These are phyloP conservation scores for Squalus acanthias DNA, from an alignment of 2,797 vertebrate species.

Conservation along the genomic window DNA sequence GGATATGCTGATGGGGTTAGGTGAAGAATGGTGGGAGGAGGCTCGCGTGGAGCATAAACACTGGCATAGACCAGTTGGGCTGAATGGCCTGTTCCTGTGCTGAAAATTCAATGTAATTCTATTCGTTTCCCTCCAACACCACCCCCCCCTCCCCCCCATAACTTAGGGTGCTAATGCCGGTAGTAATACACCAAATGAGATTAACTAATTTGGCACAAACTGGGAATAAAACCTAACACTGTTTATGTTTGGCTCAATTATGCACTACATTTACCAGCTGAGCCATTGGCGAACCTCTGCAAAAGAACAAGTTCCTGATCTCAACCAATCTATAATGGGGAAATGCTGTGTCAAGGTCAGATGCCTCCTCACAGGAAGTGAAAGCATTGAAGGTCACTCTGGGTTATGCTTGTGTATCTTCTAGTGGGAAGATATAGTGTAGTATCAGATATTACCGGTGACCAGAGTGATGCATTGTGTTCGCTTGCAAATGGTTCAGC, in stretches of 20 bases:
- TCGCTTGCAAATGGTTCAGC: too few species aligned
- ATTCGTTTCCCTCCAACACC: neutral
- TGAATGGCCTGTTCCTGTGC: neutral
- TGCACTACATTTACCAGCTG: neutral
- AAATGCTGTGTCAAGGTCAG: neutral
- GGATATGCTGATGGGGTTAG: neutral
- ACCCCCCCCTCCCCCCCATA: neutral
- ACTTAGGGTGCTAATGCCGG: neutral
- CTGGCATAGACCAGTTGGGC: neutral
- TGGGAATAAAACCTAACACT: neutral
- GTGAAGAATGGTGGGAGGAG: neutral
- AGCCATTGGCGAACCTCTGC: neutral
- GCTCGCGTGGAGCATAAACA: neutral
- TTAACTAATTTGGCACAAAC: neutral
- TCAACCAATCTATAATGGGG: too few species aligned
- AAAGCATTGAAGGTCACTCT: neutral
- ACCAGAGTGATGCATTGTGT: neutral
- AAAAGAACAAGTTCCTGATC: neutral
- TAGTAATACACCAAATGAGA: neutral
- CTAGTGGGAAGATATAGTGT: neutral
- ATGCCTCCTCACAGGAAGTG: neutral
- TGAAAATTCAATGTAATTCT: neutral
- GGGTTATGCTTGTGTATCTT: neutral
- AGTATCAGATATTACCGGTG: neutral
- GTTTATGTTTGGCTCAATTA: neutral